Evolutionary conservation across 2,113 vertebrate genomes (phyloP), one percentile per base, ranked within the genome.

Genomic region (Natator depressus): DNA sequence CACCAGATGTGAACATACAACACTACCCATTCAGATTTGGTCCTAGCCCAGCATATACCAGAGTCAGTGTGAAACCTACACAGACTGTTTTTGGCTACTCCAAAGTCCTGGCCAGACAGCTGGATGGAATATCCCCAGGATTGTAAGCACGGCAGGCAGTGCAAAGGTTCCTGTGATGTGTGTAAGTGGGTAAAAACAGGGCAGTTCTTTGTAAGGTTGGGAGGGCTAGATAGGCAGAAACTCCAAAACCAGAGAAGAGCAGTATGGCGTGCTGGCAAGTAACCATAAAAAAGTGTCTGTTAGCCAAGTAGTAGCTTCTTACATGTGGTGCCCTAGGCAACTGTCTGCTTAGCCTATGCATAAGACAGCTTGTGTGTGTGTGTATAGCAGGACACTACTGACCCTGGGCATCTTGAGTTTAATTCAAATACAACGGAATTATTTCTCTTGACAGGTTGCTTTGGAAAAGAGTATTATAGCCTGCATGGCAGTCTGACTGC

Each of bases 341-440:
- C 83, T 31, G 5, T 0, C 49, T 89, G 5, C 1, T 79, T 89
- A 84, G 17, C 0, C 0, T n/a, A 84, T 47, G 1, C 47, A 8
- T 38, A 85, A 79, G 19, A 42, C 10, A 83, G 78, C 80, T 84
- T 88, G 83, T 84, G 35, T 81, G 13, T 47, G 49, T 8, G 1
- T 16, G 46, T 59, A 47, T 9, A 81, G n/a, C 2, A 83, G 6
- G 8, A 90, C 3, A 49, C 29, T 85, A 12, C 29, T 85, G 82
- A 92, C 89, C 10, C 0, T 89, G 27, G 57, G 27, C 31, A 62
- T 49, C 17, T 88, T 22, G 38, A 79, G 16, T 38, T 57, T 89
- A 87, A 87, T 59, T 87, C 80, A 90, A 93, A 79, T 51, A 85
- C 42, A 92, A 90, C 59, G 12, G 1, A 2, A 2, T 3, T 82